phyloP scores from a whole-genome alignment of 2,888 invertebrate species.

The Boloria selene region DNA sequence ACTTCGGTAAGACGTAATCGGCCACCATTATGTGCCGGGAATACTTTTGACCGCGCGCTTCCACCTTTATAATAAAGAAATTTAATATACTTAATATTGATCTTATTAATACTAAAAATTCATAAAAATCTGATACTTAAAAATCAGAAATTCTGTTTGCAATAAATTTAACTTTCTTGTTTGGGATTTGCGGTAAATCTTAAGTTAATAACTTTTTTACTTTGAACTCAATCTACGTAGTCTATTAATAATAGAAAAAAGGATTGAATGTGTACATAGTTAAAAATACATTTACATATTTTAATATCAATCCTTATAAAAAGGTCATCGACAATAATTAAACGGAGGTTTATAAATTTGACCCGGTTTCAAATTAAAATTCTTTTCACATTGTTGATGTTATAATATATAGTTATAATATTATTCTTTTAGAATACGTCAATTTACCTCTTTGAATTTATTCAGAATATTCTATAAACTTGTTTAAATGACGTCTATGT shows the following conservation, averaged over 20 bases:
- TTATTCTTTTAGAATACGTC: background rate
- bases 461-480: background rate
- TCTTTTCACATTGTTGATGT: slow-evolving; percentile 24
- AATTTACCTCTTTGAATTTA: background rate
- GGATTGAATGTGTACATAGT: background rate
- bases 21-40: slow-evolving; percentile 91
- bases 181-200: too few relatives aligned
- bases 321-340: slow-evolving; percentile 22
- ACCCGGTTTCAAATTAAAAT: slow-evolving; percentile 27
- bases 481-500: background rate
- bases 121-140: too few relatives aligned
- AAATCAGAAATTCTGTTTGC: too few relatives aligned
- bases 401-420: slow-evolving; percentile 2
- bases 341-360: slow-evolving; percentile 28
- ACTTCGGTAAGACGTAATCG: slow-evolving; percentile 96
- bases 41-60: slow-evolving; percentile 81
- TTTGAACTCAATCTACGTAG: too few relatives aligned
- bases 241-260: too few relatives aligned
- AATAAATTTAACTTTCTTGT: too few relatives aligned
- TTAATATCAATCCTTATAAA: background rate
- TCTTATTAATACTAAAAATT: too few relatives aligned
- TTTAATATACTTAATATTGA: too few relatives aligned
- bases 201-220: too few relatives aligned
- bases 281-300: slow-evolving; percentile 4
- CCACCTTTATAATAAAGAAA: slow-evolving; percentile 56